Evolutionary conservation across 1,140 invertebrate genomes (phyloP), one percentile per base, ranked within the genome.

Genomic region (Neuroterus valhalla): DNA sequence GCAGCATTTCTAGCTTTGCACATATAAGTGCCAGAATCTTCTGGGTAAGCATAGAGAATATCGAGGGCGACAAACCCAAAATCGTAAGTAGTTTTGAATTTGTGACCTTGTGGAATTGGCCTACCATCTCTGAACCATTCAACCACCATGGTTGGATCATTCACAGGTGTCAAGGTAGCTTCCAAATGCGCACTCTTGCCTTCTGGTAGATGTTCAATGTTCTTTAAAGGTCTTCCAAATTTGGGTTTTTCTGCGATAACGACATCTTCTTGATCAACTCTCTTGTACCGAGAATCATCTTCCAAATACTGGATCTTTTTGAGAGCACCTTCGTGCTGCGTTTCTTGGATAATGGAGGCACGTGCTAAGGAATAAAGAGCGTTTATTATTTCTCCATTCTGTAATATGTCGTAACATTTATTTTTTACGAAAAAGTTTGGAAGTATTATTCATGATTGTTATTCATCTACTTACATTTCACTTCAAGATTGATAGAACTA

Each of bases 51-150:
- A 89, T 98, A 98, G n/a, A 99, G 91, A 82, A 99, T 96, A 87
- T 99, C 97, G 45, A 99, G 90, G 68, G 97, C 96, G 8, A 99
- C 97, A 88, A 97, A 98, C 74, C 97, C 97, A 91, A 99, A 98
- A 86, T 99, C 97, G 84, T 98, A 97, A 6, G 95, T 96, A 15
- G 96, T 97, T 87, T 97, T 96, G 88, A 97, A 97, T 78, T 96
- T 93, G 83, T 97, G 96, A 81, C 96, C 96, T 84, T 96, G 95
- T 81, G 95, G 94, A 80, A 99, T 94, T 1, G 97, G 96, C 82
- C 93, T 92, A 70, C 97, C 97, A 90, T 99, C 97, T 85, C 96
- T 94, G 88, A 93, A 98, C 98, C 98, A 99, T 90, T 98, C 97
- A 21, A 99, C 96, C 73, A 94, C 93, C 96, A 99, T 97, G 1